These are phyloP conservation scores for Ochropleura leucogaster DNA, from an alignment of 2,888 invertebrate species.

Conservation along the genomic window DNA sequence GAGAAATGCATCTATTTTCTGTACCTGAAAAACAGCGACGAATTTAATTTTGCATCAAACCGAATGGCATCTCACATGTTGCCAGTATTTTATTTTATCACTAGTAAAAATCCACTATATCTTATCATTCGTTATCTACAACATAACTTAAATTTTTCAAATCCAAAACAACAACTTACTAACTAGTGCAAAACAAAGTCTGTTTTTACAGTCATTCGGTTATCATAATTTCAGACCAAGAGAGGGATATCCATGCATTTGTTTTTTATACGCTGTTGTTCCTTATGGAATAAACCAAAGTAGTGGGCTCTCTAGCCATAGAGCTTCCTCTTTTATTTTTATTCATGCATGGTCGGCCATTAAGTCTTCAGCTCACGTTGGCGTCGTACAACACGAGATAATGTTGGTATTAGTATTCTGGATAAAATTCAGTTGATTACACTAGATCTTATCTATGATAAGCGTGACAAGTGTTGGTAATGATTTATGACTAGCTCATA, in stretches of 20 bases:
- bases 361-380: slow-evolving; percentile 56
- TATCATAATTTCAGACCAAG: slow-evolving; percentile 14
- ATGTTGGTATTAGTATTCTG: slow-evolving; percentile 61
- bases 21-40: not conserved
- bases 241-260: slow-evolving; percentile 28
- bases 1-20: slow-evolving; percentile 6
- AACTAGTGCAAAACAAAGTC: not conserved
- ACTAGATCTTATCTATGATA: slow-evolving; percentile 24
- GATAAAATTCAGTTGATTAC: slow-evolving; percentile 52
- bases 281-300: slow-evolving; percentile 31
- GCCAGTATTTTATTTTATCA: slow-evolving; percentile 16
- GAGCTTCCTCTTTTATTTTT: slow-evolving; percentile 48
- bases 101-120: slow-evolving; percentile 6
- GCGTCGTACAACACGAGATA: slow-evolving; percentile 51
- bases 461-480: slow-evolving; percentile 31
- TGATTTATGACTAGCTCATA: slow-evolving; percentile 15
- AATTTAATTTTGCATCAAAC: not conserved
- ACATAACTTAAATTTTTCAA: slow-evolving; percentile 21
- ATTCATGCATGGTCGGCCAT: slow-evolving; percentile 47
- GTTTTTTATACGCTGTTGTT: slow-evolving; percentile 28
- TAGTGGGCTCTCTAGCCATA: slow-evolving; percentile 17
- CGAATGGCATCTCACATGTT: not conserved
- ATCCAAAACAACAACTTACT: not conserved
- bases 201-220: slow-evolving; percentile 1
- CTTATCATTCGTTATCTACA: slow-evolving; percentile 15